phyloP scores from a whole-genome alignment of 2,888 invertebrate species.

The Heliconius sara region DNA sequence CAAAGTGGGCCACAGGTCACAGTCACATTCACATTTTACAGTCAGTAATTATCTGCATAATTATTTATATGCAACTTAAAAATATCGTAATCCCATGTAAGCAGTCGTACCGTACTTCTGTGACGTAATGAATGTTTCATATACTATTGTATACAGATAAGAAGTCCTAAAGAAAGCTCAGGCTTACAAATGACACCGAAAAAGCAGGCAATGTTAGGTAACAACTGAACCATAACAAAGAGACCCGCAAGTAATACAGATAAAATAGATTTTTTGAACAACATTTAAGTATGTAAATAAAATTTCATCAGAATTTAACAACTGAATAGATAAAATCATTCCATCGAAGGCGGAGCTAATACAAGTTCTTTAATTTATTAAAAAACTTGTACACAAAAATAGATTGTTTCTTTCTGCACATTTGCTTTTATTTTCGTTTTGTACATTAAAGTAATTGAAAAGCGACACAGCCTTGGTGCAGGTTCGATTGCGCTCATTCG shows the following conservation, averaged over 20 bases:
- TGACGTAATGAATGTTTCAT: neutral
- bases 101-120: neutral
- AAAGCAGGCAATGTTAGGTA: neutral
- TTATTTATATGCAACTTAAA: neutral
- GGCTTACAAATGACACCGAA: neutral
- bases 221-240: neutral
- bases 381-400: neutral
- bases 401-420: slow-evolving; percentile 8
- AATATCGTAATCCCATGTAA: neutral
- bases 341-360: neutral
- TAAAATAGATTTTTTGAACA: neutral
- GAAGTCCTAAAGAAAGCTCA: neutral
- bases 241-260: neutral
- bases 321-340: slow-evolving; percentile 1
- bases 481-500: neutral
- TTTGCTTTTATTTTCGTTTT: slow-evolving; percentile 3
- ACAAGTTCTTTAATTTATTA: neutral
- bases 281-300: neutral
- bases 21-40: neutral
- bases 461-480: neutral
- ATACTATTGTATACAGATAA: neutral
- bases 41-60: neutral
- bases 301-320: neutral
- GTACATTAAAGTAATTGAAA: slow-evolving; percentile 13
- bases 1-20: too few species aligned